Conservation (phyloP, 1,140 invertebrate species). For the Trachymyrmex septentrionalis region DNA sequence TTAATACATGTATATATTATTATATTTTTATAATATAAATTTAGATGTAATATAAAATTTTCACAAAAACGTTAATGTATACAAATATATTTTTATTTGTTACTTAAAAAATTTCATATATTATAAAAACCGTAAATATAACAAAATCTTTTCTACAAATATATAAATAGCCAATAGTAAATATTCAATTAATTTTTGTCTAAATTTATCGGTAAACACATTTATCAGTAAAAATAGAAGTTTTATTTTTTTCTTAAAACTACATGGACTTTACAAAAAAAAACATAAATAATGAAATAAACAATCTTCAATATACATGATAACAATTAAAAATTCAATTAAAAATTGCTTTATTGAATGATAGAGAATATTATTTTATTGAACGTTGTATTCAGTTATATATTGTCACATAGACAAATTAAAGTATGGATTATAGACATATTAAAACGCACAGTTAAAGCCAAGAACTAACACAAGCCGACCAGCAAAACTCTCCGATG, state of each 20-base stretch:
- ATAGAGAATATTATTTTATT: conserved; percentile 8
- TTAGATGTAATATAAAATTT: conserved; percentile 19
- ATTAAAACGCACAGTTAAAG: conserved; percentile 30
- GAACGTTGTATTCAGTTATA: not conserved
- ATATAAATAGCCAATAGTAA: not conserved
- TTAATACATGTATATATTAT: too few relatives aligned
- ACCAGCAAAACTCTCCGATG: conserved; percentile 12
- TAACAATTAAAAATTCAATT: not conserved
- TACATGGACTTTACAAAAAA: not conserved
- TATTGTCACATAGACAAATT: conserved; percentile 20
- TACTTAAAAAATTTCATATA: not conserved
- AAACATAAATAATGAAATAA: conserved; percentile 9
- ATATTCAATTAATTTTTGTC: not conserved
- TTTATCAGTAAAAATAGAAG: not conserved
- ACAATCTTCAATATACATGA: not conserved
- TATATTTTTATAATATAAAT: not conserved
- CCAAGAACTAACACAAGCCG: conserved; percentile 18
- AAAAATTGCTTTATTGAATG: conserved; percentile 25
- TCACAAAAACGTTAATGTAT: conserved; percentile 37
- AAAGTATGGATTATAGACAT: conserved; percentile 41
- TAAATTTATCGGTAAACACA: not conserved
- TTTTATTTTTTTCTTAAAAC: not conserved
- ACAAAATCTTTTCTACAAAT: not conserved
- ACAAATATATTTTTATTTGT: not conserved
- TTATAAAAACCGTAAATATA: not conserved